phyloP scores from a whole-genome alignment of 2,888 invertebrate species.

The Cerastis rubricosa region DNA sequence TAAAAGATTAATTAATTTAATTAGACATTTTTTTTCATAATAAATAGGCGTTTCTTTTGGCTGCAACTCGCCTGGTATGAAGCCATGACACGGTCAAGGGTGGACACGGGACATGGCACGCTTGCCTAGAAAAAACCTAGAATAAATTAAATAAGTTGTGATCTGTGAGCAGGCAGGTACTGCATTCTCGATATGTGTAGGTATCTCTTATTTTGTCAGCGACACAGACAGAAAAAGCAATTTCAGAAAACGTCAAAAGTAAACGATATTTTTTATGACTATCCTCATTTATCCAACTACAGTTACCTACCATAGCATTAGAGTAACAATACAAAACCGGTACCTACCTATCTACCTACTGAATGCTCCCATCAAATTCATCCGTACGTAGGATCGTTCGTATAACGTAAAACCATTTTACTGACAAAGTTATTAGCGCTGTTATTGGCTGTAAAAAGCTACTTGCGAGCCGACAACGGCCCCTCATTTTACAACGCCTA shows the following conservation, averaged over 20 bases:
- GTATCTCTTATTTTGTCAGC: background rate
- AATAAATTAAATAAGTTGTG: background rate
- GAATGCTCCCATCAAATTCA: slow-evolving; percentile 32
- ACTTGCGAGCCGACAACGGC: slow-evolving; percentile 71
- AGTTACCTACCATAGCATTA: slow-evolving; percentile 14
- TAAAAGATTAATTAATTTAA: too few relatives aligned
- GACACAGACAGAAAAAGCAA: background rate
- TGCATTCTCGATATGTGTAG: background rate
- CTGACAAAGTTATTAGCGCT: slow-evolving; percentile 77
- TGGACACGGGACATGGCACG: too few relatives aligned
- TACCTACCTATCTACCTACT: background rate
- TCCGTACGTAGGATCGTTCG: slow-evolving; percentile 55
- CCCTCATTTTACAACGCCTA: slow-evolving; percentile 71
- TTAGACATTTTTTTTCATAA: too few relatives aligned
- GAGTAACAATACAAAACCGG: slow-evolving; percentile 28
- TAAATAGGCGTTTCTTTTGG: too few relatives aligned
- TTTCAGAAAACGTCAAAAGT: slow-evolving; percentile 8
- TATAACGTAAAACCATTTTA: slow-evolving; percentile 74
- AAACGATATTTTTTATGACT: slow-evolving; percentile 4
- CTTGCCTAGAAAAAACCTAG: too few relatives aligned
- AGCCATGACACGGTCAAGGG: too few relatives aligned
- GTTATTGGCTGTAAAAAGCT: slow-evolving; percentile 79
- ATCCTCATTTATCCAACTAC: background rate
- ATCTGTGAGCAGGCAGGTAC: background rate
- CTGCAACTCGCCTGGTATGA: too few relatives aligned